Evolutionary conservation across 2,113 vertebrate genomes (phyloP).

Genomic region (Pungitius pungitius): DNA sequence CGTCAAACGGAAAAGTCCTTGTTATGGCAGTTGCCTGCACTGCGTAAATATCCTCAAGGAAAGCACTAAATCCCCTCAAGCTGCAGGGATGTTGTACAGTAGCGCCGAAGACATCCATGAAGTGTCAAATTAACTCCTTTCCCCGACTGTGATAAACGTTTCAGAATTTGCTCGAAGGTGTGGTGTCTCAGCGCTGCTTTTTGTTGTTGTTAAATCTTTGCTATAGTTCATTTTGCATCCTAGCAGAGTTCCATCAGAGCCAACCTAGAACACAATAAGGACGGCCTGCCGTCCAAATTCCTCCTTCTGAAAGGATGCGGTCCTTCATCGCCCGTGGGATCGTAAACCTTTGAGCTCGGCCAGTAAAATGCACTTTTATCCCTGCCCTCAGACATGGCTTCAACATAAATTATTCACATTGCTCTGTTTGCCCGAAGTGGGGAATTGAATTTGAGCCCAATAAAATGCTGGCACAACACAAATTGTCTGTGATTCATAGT

Average conservation of each 20-base stretch:
- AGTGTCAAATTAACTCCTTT: neutral
- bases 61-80: constrained; percentile 15
- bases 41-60: constrained; percentile 18
- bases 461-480: constrained; percentile 36
- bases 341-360: constrained; percentile 37
- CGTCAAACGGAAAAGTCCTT: constrained; percentile 16
- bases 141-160: neutral
- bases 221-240: constrained; percentile 52
- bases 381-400: constrained; percentile 29
- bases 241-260: constrained; percentile 6
- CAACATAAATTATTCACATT: constrained; percentile 55
- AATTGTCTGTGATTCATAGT: constrained; percentile 18
- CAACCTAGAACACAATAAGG: neutral
- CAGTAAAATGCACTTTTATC: constrained; percentile 33
- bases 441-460: constrained; percentile 47
- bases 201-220: constrained; percentile 24
- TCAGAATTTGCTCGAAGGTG: constrained; percentile 23
- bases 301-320: constrained; percentile 2
- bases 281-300: constrained; percentile 12
- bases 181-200: constrained; percentile 17
- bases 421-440: constrained; percentile 36
- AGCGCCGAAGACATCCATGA: neutral
- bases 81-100: neutral
- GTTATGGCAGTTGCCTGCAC: constrained; percentile 39
- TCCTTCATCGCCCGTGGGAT: constrained; percentile 22